Base-by-base conservation (phyloP, 2,888 invertebrate genomes). In the Baccha elongata region DNA sequence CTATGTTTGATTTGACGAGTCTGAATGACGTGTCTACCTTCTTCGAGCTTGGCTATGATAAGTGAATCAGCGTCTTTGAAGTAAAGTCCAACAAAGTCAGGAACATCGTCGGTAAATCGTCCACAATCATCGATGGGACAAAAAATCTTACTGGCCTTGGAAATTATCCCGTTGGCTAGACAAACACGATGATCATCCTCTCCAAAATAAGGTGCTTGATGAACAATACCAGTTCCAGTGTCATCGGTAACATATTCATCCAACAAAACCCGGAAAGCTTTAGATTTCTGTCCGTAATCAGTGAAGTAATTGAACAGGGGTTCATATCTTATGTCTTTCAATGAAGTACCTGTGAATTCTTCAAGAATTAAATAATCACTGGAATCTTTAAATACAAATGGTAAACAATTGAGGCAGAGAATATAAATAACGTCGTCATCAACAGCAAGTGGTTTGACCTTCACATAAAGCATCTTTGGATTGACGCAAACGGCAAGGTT, bases 131-230 rank as follows among this genome's bases (percentile, higher is more conserved):
- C 98, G 0, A 99, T 93, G 1, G 99, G 98, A 88, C 99, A 99
- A 68, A 98, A 92, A 6, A 95, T 94, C 62, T 96, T 94, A 87
- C 96, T 95, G 89, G 98, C 97, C 87, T 94, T 94, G 0, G 93
- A 94, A 86, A 99, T 96, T 21, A 99, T 91, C 7, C 96, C 95
- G 46, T 93, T 93, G 17, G 92, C 92, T 67, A 95, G 89, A 86
- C 94, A 94, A 85, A 95, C 94, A 48, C 98, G 93, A 90, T 95
- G 96, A 94, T 99, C 99, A 88, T 99, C 98, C 92, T 98, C 99
- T 87, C 99, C 99, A 91, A 99, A 99, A 91, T 98, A 98, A 23
- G 99, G 97, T 1, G 98, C 96, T 91, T 98, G 98, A 89, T 99
- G 98, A 50, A 99, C 99, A 84, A 98, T 92, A 26, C 98, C 98